Percentiles rank a stretch among this genome's conserved stretches.
Evolutionary conservation across 2,888 invertebrate species (phyloP).

Genomic region (Aleiodes testaceus): DNA sequence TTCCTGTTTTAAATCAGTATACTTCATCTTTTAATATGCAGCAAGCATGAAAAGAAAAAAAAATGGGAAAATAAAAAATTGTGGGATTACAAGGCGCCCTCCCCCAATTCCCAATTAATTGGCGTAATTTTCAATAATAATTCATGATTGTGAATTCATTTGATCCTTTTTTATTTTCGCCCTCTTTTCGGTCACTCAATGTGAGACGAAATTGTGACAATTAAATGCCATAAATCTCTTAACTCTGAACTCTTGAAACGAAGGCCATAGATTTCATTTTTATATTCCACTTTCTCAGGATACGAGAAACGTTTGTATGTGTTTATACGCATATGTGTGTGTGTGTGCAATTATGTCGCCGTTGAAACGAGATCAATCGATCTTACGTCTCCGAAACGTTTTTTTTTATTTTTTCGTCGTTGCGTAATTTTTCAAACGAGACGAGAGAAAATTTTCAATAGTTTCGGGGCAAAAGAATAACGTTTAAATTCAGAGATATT

Average conservation of each 20-base stretch:
- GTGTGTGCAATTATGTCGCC: slow-evolving; percentile 37
- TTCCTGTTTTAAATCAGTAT: slow-evolving; percentile 11
- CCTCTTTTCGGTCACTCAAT: too few relatives aligned
- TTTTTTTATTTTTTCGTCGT: background rate
- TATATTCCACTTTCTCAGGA: slow-evolving; percentile 30
- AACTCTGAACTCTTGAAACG: slow-evolving; percentile 1
- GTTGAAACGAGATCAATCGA: slow-evolving; percentile 38
- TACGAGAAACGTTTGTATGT: background rate
- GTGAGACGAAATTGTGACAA: slow-evolving; percentile 1
- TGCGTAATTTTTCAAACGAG: slow-evolving; percentile 4
- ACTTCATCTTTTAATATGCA: slow-evolving; percentile 24
- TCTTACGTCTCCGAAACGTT: slow-evolving; percentile 27
- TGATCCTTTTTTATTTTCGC: too few relatives aligned
- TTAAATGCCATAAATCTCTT: slow-evolving; percentile 8
- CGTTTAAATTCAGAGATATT: background rate
- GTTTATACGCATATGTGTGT: background rate
- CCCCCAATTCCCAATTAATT: slow-evolving; percentile 1
- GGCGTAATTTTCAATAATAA: slow-evolving; percentile 8
- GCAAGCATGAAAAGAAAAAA: slow-evolving; percentile 21
- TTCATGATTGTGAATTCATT: slow-evolving; percentile 8
- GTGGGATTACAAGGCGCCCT: slow-evolving; percentile 9
- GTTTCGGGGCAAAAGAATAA: slow-evolving; percentile 25
- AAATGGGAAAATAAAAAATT: slow-evolving; percentile 25
- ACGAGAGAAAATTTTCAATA: slow-evolving; percentile 34
- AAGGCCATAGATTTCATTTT: slow-evolving; percentile 22